phyloP scores from a whole-genome alignment of 2,113 vertebrate genomes.

The Ptyas mucosa region DNA sequence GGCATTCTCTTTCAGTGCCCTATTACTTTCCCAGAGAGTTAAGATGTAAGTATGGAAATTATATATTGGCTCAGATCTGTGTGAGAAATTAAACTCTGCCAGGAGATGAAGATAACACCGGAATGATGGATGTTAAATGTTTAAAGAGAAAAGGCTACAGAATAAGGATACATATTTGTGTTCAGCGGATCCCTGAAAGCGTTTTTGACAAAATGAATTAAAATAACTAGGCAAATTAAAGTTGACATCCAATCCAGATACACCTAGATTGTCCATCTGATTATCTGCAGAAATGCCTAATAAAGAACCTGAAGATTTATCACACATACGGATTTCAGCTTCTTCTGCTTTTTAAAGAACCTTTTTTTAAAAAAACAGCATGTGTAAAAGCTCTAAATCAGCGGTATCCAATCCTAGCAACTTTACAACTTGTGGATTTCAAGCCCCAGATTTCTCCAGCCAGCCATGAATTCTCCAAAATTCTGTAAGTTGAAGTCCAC shows the following conservation, averaged over 20 bases:
- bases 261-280: not conserved
- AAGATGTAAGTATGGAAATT: constrained; percentile 58
- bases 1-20: constrained; percentile 63
- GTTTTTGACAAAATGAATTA: not conserved
- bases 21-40: constrained; percentile 51
- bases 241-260: not conserved
- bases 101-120: constrained; percentile 32
- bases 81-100: constrained; percentile 62
- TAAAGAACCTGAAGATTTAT: not conserved
- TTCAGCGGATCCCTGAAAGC: constrained; percentile 36
- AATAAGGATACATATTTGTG: constrained; percentile 40
- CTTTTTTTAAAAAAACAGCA: not conserved
- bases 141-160: constrained; percentile 39
- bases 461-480: not conserved
- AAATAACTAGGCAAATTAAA: not conserved
- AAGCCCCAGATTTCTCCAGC: not conserved
- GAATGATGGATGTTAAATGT: constrained; percentile 47
- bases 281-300: not conserved
- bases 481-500: not conserved
- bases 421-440: not conserved
- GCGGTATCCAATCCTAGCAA: not conserved
- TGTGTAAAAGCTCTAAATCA: not conserved
- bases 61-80: constrained; percentile 54
- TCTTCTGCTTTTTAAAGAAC: not conserved
- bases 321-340: not conserved